Evolutionary conservation across 2,113 vertebrate genomes (phyloP), one percentile per base, ranked within the genome.

Genomic region (Brienomyrus brachyistius): DNA sequence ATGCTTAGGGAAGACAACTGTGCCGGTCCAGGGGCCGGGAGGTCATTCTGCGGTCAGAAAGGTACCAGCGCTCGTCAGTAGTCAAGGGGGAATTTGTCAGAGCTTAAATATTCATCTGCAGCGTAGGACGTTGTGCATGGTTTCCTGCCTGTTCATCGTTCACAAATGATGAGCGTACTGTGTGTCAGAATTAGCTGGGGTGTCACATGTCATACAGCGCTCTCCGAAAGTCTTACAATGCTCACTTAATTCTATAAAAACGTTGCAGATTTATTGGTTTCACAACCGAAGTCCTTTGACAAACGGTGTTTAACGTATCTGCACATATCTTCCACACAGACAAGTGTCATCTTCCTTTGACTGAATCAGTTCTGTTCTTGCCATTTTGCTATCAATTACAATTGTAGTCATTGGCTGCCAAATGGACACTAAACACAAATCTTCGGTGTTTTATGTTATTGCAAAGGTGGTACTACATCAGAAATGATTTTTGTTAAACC

Each of bases 1-100:
- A 89, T 85, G 89, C 59, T 85, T 89, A 83, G 19, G 31, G 51
- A 83, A 50, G 77, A 74, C 74, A 43, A 35, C n/a, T 52, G 70
- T 74, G 74, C 8, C 10, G 19, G 88, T 80, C 31, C 74, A 4
- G 74, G 74, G 35, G 74, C 15, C 35, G 1, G 35, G 35, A 8
- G 74, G 74, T 80, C 35, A 80, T 35, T 1, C 31, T 80, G 35
- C 15, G 74, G 74, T 80, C 74, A 80, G 74, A 43, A 17, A 43
- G 74, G 74, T 19, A 40, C 17, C 13, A 17, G 11, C 74, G 17
- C 31, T 43, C 31, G 0, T 86, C 83, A 86, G 3, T 43, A 15
- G 35, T 86, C 83, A 86, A 0, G 50, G 45, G 83, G 48, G 83
- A 21, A 35, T 40, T 80, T 43, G 35, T 80, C 35, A 43, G 2